Evolutionary conservation across 2,888 invertebrate species (phyloP).

Genomic region (Tromatobia lineatoria): DNA sequence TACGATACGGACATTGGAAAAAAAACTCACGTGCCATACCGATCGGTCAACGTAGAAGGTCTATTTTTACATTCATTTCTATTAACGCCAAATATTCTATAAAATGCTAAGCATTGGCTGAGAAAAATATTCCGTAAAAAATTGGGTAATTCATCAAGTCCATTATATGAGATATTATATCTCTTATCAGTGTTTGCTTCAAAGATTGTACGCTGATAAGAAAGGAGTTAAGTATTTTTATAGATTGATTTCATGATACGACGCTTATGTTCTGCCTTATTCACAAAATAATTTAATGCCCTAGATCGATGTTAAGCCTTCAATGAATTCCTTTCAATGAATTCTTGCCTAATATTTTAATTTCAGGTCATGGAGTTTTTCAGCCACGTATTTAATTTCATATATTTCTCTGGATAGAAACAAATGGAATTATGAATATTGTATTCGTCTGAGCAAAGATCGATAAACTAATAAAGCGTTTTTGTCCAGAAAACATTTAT

Average conservation of each 20-base stretch:
- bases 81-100: background rate
- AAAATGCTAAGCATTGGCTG: background rate
- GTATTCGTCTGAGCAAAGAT: background rate
- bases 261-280: background rate
- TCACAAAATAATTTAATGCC: background rate
- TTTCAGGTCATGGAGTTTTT: too few relatives aligned
- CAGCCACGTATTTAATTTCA: too few relatives aligned
- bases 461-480: background rate
- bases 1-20: slow-evolving; percentile 69
- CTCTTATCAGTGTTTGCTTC: background rate
- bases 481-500: background rate
- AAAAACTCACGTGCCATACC: slow-evolving; percentile 32
- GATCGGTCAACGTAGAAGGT: slow-evolving; percentile 8
- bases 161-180: too few relatives aligned
- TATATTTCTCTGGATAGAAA: too few relatives aligned
- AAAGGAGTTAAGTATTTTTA: background rate
- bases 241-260: background rate
- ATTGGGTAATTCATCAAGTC: background rate
- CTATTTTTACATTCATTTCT: background rate
- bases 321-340: too few relatives aligned
- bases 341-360: too few relatives aligned
- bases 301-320: too few relatives aligned
- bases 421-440: background rate
- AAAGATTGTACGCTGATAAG: background rate
- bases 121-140: background rate